A percentile compares a stretch with the other conserved stretches of the same genome.
Conservation (phyloP, 2,888 invertebrate genomes). For the Heliconius erato region DNA sequence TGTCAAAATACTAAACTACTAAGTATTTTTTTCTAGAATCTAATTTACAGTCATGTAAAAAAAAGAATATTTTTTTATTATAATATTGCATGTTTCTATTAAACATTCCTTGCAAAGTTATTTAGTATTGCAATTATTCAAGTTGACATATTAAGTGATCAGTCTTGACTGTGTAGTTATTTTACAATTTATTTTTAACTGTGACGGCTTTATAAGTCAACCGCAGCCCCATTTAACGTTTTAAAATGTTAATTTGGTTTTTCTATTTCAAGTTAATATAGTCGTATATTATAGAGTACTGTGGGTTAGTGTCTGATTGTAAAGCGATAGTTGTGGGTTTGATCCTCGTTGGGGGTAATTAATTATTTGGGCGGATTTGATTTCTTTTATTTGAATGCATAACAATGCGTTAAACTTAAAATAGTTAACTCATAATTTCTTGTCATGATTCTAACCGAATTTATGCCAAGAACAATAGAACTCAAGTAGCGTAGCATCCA, state of each 20-base stretch:
- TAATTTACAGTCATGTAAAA: neutral
- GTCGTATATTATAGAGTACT: too few relatives aligned
- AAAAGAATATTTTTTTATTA: neutral
- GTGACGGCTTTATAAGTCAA: slow-evolving; percentile 17
- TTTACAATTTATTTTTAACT: slow-evolving; percentile 11
- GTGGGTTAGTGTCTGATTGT: too few relatives aligned
- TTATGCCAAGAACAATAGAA: too few relatives aligned
- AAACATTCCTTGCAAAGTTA: slow-evolving; percentile 7
- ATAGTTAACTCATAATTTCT: too few relatives aligned
- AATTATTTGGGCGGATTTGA: too few relatives aligned
- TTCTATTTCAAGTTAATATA: neutral
- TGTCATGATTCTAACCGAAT: too few relatives aligned
- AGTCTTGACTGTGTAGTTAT: slow-evolving; percentile 17
- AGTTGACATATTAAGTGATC: slow-evolving; percentile 29
- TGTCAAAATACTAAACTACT: neutral
- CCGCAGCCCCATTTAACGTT: neutral
- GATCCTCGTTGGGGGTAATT: neutral
- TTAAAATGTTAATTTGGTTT: neutral
- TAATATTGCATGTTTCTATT: slow-evolving; percentile 22
- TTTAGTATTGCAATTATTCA: slow-evolving; percentile 30
- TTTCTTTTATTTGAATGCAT: too few relatives aligned
- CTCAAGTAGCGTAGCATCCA: too few relatives aligned
- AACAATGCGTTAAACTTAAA: too few relatives aligned
- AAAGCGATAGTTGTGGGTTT: neutral
- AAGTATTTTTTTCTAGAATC: neutral